Evolutionary conservation across 2,797 vertebrate species (phyloP), one percentile per base, ranked within the genome.

Genomic region (Melanotaenia maccullochi): DNA sequence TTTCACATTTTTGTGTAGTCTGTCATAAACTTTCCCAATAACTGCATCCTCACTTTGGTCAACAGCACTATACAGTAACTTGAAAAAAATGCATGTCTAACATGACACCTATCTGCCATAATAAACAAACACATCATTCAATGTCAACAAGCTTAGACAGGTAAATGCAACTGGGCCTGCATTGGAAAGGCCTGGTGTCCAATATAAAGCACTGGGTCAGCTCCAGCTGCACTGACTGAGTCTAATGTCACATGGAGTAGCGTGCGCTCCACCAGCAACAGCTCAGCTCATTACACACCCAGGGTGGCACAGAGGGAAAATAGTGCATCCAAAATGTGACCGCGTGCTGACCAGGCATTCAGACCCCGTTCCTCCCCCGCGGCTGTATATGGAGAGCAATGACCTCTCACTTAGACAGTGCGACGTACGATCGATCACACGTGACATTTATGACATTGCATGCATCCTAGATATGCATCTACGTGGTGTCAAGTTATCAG

Each of bases 111-210:
- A 89, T 93, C 92, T 70, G 75, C 70, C 78, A 28, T 65, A 51
- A 93, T 92, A 90, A 91, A 91, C 88, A 82, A 82, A 90, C 83
- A 86, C 85, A 89, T 92, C 91, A 91, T 82, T 91, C 90, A 93
- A 16, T 87, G 90, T 89, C 90, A 90, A 78, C 74, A 6, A 42
- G 82, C 81, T 76, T 60, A 76, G 86, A 80, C 76, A 79, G 72
- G 71, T 71, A 74, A 81, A 18, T 42, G 75, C 57, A 73, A 62
- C 38, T 49, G 44, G 44, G 44, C 47, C 40, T 71, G 75, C 75
- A 52, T 7, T 65, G 72, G 69, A 76, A 77, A 60, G 73, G 63
- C 78, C 71, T 1, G 69, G 79, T 65, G 82, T 85, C 76, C 57
- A 9, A 61, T 78, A 76, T 74, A 58, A 81, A 86, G 78, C 56